Conservation (phyloP, 2,888 invertebrate genomes). For the Monopis laevigella region DNA sequence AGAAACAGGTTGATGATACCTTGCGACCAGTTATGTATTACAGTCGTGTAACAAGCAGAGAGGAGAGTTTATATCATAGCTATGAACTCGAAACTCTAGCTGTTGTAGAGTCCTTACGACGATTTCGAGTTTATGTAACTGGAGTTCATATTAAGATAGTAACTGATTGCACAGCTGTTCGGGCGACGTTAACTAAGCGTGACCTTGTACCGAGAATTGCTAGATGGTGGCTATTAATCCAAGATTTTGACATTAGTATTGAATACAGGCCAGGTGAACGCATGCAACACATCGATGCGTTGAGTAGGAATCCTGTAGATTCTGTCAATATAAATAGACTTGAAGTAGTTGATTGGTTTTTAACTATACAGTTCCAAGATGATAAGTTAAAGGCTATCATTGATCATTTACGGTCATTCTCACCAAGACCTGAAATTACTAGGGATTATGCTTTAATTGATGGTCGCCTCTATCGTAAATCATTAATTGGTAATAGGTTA, state of each 20-base stretch:
- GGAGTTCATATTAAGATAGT: conserved; percentile 21
- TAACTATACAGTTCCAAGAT: conserved; percentile 20
- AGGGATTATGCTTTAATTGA: neutral
- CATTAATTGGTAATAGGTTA: conserved; percentile 22
- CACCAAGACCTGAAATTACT: neutral
- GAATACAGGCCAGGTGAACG: conserved; percentile 26
- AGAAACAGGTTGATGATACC: conserved; percentile 16
- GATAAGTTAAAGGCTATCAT: conserved; percentile 18
- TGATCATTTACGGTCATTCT: conserved; percentile 6
- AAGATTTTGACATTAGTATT: conserved; percentile 27
- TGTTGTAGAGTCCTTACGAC: conserved; percentile 15
- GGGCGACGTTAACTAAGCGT: conserved; percentile 24
- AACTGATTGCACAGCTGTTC: conserved; percentile 28
- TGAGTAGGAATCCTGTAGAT: conserved; percentile 26
- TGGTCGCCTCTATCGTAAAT: conserved; percentile 21
- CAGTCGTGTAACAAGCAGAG: conserved; percentile 24
- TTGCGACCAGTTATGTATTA: conserved; percentile 26
- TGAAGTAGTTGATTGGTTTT: conserved; percentile 22
- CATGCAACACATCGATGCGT: conserved; percentile 29
- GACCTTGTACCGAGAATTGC: conserved; percentile 26
- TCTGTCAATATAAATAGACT: conserved; percentile 19
- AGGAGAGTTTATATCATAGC: conserved; percentile 26
- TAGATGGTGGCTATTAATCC: conserved; percentile 28
- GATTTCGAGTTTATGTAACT: conserved; percentile 21
- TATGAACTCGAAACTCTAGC: conserved; percentile 33